Evolutionary conservation across 2,113 vertebrate genomes (phyloP).

Genomic region (Tachysurus fulvidraco): DNA sequence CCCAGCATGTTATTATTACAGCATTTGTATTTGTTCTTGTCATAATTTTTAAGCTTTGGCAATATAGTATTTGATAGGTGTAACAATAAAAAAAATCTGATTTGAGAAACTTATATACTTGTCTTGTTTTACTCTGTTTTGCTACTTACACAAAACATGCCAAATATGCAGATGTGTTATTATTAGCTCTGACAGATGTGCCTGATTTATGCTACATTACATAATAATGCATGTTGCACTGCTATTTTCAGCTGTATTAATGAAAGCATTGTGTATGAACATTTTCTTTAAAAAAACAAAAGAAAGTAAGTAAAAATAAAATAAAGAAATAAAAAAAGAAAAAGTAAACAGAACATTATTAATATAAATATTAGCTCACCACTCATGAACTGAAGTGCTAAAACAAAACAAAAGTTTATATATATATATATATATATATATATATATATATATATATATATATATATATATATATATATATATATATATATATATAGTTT

Average conservation of each 20-base stretch:
- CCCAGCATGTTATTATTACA: neutral
- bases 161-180: neutral
- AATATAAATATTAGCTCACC: neutral
- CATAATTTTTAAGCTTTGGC: neutral
- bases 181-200: conserved; percentile 18
- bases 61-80: neutral
- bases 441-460: neutral
- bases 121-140: neutral
- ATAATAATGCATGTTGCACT: neutral
- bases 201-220: conserved; percentile 4
- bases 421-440: neutral
- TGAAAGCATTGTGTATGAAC: neutral
- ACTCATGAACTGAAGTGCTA: neutral
- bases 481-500: too few relatives aligned
- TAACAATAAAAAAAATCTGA: neutral
- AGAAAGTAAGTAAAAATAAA: too few relatives aligned
- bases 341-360: neutral
- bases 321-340: too few relatives aligned
- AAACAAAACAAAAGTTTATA: too few relatives aligned
- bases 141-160: neutral
- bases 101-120: neutral
- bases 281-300: neutral
- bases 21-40: neutral
- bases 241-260: neutral
- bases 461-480: too few relatives aligned